Conservation (phyloP, 2,888 invertebrate genomes). For the Dexiosoma caninum region DNA sequence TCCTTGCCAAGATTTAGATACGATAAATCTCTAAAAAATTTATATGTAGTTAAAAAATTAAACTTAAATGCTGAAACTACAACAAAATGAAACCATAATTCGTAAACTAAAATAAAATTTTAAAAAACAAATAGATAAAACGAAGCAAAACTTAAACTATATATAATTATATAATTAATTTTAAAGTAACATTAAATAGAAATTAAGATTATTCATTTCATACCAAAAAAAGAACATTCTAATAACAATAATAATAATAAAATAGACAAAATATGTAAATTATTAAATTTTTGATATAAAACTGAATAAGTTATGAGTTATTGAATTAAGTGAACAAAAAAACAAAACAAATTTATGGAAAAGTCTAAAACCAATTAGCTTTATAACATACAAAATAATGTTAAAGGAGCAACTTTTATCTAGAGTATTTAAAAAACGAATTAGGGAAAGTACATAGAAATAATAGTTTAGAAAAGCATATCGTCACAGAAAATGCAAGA, state of each 20-base stretch:
- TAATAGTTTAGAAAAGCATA: constrained; percentile 11
- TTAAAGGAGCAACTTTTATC: constrained; percentile 35
- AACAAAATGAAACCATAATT: constrained; percentile 39
- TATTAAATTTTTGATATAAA: constrained; percentile 59
- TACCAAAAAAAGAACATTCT: constrained; percentile 21
- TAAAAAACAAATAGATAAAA: background rate
- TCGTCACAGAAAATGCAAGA: no score
- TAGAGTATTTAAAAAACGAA: constrained; percentile 26
- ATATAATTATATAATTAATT: no score
- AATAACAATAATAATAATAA: constrained; percentile 18
- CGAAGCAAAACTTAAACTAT: constrained; percentile 15
- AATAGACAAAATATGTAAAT: constrained; percentile 7
- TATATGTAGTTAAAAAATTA: background rate
- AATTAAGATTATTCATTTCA: constrained; percentile 38
- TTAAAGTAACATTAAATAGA: constrained; percentile 31
- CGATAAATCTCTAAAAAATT: constrained; percentile 82
- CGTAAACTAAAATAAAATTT: constrained; percentile 26
- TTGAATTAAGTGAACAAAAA: background rate
- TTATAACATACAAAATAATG: constrained; percentile 46
- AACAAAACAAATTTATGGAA: constrained; percentile 28
- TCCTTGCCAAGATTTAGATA: constrained; percentile 86
- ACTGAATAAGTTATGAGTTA: background rate
- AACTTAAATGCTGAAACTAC: constrained; percentile 40
- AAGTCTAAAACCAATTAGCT: constrained; percentile 61
- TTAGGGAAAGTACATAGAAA: background rate